These are phyloP conservation scores for Augochlora pura DNA, from an alignment of 1,140 invertebrate species.

Conservation along the genomic window DNA sequence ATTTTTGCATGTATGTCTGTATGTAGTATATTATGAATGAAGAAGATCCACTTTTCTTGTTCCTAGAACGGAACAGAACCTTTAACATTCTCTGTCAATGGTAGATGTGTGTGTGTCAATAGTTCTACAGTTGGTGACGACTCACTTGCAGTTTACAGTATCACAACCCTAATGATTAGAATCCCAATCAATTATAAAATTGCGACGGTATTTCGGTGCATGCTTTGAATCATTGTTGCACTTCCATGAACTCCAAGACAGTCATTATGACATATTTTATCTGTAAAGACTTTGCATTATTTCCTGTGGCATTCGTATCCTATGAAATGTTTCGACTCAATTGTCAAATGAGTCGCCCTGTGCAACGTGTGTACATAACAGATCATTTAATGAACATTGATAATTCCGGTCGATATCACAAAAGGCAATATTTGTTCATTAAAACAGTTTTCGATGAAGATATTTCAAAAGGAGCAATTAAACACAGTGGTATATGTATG, in stretches of 20 bases:
- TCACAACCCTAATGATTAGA: neutral
- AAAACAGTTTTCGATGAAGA: neutral
- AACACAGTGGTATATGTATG: neutral
- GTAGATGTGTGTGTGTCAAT: neutral
- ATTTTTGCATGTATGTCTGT: too few species aligned
- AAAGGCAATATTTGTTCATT: neutral
- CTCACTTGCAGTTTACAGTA: neutral
- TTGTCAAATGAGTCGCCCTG: slow-evolving; percentile 13
- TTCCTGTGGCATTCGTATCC: neutral
- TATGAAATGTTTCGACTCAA: neutral
- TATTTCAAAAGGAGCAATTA: neutral
- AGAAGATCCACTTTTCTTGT: neutral
- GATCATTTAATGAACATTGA: slow-evolving; percentile 14
- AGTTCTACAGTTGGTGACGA: neutral
- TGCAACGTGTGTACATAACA: slow-evolving; percentile 19
- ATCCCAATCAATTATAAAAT: too few species aligned
- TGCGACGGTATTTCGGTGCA: neutral
- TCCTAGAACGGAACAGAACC: neutral
- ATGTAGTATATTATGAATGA: too few species aligned
- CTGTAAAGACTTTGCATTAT: neutral
- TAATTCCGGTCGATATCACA: slow-evolving; percentile 16
- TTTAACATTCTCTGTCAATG: neutral
- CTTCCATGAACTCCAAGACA: neutral
- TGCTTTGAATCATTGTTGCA: neutral
- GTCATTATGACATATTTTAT: too few species aligned